Percentiles rank a stretch among this genome's conserved stretches.
Conservation (phyloP, 2,113 vertebrate genomes). For the Irena cyanogastra region DNA sequence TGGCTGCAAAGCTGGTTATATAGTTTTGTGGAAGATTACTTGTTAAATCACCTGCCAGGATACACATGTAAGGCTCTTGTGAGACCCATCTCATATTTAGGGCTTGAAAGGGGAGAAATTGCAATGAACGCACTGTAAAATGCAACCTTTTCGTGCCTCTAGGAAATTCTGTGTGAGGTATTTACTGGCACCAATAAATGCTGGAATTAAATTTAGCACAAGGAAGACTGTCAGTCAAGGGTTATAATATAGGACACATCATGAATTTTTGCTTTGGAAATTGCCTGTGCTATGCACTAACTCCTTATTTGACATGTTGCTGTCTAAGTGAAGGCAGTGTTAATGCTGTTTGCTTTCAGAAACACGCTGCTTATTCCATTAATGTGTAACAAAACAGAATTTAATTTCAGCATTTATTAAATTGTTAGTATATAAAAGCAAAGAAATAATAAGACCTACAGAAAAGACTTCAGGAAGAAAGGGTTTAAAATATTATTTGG, state of each 20-base stretch:
- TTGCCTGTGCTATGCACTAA: not conserved
- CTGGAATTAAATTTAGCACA: not conserved
- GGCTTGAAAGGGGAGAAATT: not conserved
- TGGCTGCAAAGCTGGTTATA: not conserved
- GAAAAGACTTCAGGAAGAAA: not conserved
- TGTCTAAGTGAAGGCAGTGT: not conserved
- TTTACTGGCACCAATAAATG: not conserved
- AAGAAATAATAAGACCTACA: not conserved
- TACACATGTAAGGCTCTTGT: not conserved
- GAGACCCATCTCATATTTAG: not conserved
- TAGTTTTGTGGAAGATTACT: not conserved
- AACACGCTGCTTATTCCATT: not conserved
- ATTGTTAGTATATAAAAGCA: not conserved
- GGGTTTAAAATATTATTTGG: not conserved
- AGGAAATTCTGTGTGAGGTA: not conserved
- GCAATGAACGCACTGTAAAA: not conserved
- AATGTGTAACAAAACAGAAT: not conserved
- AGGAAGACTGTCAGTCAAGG: not conserved
- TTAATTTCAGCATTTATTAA: not conserved
- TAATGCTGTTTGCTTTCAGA: not conserved
- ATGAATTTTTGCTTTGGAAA: not conserved
- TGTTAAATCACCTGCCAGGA: not conserved
- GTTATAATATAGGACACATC: not conserved
- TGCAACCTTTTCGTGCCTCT: not conserved
- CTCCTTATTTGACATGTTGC: not conserved